Evolutionary conservation across 2,113 vertebrate species (phyloP), one percentile per base, ranked within the genome.

Genomic region (Thunnus thynnus): DNA sequence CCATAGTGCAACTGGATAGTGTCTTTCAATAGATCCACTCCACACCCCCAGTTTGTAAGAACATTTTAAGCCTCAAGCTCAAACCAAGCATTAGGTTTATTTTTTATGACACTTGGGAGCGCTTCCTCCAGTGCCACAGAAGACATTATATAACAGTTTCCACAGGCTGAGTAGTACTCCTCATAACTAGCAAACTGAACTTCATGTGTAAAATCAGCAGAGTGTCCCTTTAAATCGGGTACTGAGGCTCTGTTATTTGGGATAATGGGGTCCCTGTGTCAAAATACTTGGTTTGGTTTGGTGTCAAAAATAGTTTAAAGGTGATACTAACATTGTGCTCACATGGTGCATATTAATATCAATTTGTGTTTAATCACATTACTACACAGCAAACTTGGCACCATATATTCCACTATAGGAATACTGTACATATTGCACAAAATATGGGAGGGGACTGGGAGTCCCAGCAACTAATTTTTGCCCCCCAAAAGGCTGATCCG

Each of bases 221-320:
- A 41, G 36, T 41, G 13, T 13, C 7, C 57, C n/a, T 27, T n/a
- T 2, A 13, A 47, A 56, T 5, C 9, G 20, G 10, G 1, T 65
- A 9, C 58, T 44, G 13, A 66, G n/a, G 14, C 10, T 22, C 30
- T 27, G 13, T 61, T 10, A 54, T 41, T 41, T 5, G 36, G 36
- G 36, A n/a, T 5, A 18, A 57, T 5, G 11, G 18, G 3, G n/a
- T 32, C 12, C 13, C 27, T 20, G 6, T 68, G 13, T 36, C 63
- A 13, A 22, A 20, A 69, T 55, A 9, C 36, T 41, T 41, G 36
- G 27, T 30, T 30, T 30, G 27, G 27, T 30, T 30, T 30, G 27
- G 27, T 30, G 27, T 30, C 27, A 30, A 30, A 22, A 30, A 20
- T 70, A 68, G 56, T 58, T 56, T 76, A 32, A 73, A 20, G 46